A percentile compares a stretch with the other conserved stretches of the same genome.
Conservation (phyloP, 1,140 invertebrate genomes). For the Drosophila prosaltans region DNA sequence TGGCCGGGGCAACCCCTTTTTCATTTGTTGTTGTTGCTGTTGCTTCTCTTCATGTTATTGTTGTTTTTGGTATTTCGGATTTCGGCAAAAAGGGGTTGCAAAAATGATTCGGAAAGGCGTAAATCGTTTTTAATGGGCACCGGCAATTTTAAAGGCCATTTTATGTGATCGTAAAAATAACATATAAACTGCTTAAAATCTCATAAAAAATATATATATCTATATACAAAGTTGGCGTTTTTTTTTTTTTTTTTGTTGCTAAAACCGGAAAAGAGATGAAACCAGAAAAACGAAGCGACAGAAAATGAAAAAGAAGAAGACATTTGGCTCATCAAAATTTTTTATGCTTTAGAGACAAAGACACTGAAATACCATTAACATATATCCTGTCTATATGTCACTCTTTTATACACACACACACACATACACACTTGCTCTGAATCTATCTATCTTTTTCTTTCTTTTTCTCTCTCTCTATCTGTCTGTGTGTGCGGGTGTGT, state of each 20-base stretch:
- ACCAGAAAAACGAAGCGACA: neutral
- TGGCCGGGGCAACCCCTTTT: slow-evolving; percentile 14
- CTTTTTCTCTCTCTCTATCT: slow-evolving; percentile 31
- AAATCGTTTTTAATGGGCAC: slow-evolving; percentile 80
- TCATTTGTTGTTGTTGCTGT: slow-evolving; percentile 22
- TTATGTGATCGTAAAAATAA: slow-evolving; percentile 78
- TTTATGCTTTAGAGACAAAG: slow-evolving; percentile 39
- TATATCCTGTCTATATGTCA: slow-evolving; percentile 28
- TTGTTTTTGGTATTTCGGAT: slow-evolving; percentile 1
- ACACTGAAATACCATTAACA: slow-evolving; percentile 47
- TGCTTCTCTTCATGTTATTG: neutral
- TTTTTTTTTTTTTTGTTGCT: slow-evolving; percentile 55
- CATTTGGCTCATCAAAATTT: slow-evolving; percentile 25
- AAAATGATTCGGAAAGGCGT: slow-evolving; percentile 49
- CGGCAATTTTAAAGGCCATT: slow-evolving; percentile 70
- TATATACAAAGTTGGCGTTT: slow-evolving; percentile 47
- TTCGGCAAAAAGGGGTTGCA: slow-evolving; percentile 42
- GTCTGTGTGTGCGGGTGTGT: slow-evolving; percentile 37
- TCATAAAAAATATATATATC: slow-evolving; percentile 51
- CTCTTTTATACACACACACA: slow-evolving; percentile 30
- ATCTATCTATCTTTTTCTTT: slow-evolving; percentile 27
- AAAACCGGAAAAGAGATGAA: neutral
- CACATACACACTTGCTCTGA: slow-evolving; percentile 21
- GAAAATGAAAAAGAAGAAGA: neutral
- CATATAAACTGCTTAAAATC: slow-evolving; percentile 81